Conservation (phyloP, 37 sponge, comb jelly and placozoan genomes). For the Halisarca cf. caerulea region DNA sequence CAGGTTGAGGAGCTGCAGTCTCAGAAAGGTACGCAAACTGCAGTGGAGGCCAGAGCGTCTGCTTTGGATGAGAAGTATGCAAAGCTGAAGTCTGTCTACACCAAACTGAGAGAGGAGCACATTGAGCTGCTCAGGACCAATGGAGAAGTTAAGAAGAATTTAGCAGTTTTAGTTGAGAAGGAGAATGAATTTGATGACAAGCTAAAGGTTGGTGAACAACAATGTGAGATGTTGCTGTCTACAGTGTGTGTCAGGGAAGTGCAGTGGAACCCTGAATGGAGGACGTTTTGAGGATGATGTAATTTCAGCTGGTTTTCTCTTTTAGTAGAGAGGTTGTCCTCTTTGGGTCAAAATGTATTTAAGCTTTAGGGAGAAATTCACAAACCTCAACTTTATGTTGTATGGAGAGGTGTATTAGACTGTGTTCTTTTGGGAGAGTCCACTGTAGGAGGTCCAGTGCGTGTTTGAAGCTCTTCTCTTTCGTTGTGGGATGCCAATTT, state of each 20-base stretch:
- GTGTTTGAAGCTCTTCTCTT: no score
- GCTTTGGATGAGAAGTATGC: conserved; percentile 87
- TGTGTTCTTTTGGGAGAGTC: no score
- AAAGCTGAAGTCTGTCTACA: conserved; percentile 86
- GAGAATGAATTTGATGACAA: conserved; percentile 23
- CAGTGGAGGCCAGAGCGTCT: conserved; percentile 40
- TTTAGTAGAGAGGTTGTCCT: no score
- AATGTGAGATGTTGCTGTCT: neutral
- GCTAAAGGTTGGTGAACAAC: conserved; percentile 22
- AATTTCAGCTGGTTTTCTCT: no score
- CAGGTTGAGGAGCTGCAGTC: conserved; percentile 47
- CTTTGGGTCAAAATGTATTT: no score
- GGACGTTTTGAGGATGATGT: neutral
- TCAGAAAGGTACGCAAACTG: conserved; percentile 45
- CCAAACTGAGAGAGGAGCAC: conserved; percentile 88
- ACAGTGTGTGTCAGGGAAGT: neutral
- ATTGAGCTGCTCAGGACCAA: conserved; percentile 77
- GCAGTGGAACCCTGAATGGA: neutral
- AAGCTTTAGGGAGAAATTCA: no score
- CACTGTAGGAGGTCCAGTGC: no score
- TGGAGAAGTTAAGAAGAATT: conserved; percentile 65
- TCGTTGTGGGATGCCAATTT: no score
- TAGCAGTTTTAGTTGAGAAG: conserved; percentile 27
- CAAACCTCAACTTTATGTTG: no score
- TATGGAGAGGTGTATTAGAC: no score